These are phyloP conservation scores for Sialia sialis DNA, from an alignment of 2,113 vertebrate species.

Conservation along the genomic window DNA sequence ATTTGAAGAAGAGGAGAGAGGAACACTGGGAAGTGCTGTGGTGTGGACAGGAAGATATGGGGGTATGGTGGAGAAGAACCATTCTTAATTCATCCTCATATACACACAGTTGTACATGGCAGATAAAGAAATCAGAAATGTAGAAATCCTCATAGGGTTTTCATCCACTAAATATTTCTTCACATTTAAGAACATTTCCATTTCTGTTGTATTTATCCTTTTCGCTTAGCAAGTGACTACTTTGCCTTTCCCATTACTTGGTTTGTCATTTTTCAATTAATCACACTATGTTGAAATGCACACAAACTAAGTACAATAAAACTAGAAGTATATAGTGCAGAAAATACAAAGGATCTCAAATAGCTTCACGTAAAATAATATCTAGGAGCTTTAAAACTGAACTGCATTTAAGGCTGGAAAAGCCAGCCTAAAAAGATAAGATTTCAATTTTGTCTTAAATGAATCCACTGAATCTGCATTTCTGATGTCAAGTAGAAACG, in stretches of 20 bases:
- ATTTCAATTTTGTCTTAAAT: constrained; percentile 65
- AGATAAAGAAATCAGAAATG: not conserved
- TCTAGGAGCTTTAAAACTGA: constrained; percentile 62
- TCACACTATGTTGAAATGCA: not conserved
- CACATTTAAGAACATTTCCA: not conserved
- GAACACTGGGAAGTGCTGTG: not conserved
- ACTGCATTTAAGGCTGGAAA: constrained; percentile 60
- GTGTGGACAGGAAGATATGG: not conserved
- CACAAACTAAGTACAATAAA: constrained; percentile 19
- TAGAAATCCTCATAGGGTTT: not conserved
- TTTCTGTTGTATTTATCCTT: not conserved
- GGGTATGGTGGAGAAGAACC: not conserved
- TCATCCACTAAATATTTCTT: not conserved
- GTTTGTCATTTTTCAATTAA: constrained; percentile 4
- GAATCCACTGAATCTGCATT: constrained; percentile 70
- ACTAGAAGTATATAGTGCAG: constrained; percentile 21
- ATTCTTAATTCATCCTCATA: not conserved
- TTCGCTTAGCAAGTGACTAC: not conserved
- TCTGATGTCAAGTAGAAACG: constrained; percentile 60
- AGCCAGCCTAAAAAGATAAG: constrained; percentile 58
- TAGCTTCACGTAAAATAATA: constrained; percentile 62
- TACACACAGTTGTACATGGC: not conserved
- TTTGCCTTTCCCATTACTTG: not conserved
- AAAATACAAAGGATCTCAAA: constrained; percentile 60
- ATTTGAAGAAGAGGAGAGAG: not conserved